Base-by-base conservation (phyloP, 2,797 vertebrate species). In the Syngnathus acus region DNA sequence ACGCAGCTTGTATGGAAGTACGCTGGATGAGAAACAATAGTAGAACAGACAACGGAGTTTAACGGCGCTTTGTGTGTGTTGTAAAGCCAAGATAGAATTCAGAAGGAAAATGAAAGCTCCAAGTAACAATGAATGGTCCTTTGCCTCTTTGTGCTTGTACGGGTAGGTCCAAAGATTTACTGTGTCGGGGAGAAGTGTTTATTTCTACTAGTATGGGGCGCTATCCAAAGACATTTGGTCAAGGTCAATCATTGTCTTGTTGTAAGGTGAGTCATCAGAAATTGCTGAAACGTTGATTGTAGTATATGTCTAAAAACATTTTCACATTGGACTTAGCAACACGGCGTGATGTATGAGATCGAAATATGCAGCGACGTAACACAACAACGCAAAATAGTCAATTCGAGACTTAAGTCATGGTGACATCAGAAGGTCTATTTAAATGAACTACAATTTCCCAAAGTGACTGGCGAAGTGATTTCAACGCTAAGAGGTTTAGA, bases 11-110 rank as follows among this genome's bases (percentile, higher is more conserved):
- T 26, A 26, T 62, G 21, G 60, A 62, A 62, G 45, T 68, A 72
- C 64, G 58, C 75, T 65, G 65, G 38, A 71, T 78, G 71, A 69
- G 39, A 78, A 78, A 75, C 6, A 69, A 21, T 58, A 69, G 47
- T 67, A 66, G 26, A 72, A 62, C 65, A 50, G 43, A 38, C 72
- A 65, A 82, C n/a, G 10, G 65, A 57, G 14, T 14, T 32, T 32
- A 32, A 8, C 14, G 14, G 14, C 2, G 13, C 26, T 32, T 4
- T 8, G 26, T 37, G 54, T 16, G 11, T 57, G 32, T 32, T 57
- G 14, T 32, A 5, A 32, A 79, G 65, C 71, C 37, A 72, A 48
- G 74, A 65, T 70, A 80, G 69, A 66, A 77, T 67, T 67, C 59
- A 23, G 11, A 40, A 38, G n/a, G 5, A 61, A 61, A 23, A 61